Conservation (phyloP, 2,888 invertebrate species). For the Hesperia comma region DNA sequence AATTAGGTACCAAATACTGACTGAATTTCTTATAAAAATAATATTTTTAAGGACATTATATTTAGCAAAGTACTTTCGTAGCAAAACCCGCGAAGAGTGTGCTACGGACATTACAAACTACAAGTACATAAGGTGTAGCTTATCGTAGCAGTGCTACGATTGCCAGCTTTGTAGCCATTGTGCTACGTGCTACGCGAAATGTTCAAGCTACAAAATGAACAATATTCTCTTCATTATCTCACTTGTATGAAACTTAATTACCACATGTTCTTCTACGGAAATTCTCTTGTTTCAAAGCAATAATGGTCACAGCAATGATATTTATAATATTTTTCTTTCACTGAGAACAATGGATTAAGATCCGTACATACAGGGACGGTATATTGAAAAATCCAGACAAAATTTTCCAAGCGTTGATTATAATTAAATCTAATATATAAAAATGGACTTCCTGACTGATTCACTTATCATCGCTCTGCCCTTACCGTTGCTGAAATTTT, state of each 20-base stretch:
- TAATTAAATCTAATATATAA: neutral
- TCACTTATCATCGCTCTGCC: no score
- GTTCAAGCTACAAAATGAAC: slow-evolving; percentile 17
- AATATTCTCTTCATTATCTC: slow-evolving; percentile 21
- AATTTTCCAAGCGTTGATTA: neutral
- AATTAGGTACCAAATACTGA: no score
- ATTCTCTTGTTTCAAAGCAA: slow-evolving; percentile 2
- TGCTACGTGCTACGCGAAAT: slow-evolving; percentile 35
- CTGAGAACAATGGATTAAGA: neutral
- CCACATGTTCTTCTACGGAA: slow-evolving; percentile 10
- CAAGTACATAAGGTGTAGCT: slow-evolving; percentile 3
- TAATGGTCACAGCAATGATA: neutral
- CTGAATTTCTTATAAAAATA: no score
- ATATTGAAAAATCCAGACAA: no score
- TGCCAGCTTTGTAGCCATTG: slow-evolving; percentile 24
- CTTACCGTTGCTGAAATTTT: no score
- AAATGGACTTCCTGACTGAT: no score
- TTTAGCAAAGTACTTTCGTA: slow-evolving; percentile 7
- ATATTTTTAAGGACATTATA: no score
- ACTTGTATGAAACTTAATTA: slow-evolving; percentile 18
- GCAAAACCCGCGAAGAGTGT: neutral
- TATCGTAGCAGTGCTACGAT: slow-evolving; percentile 31
- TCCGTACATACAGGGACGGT: no score
- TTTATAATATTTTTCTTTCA: neutral
- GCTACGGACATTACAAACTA: neutral